These are phyloP conservation scores for Ganaspis brasiliensis DNA, from an alignment of 2,888 invertebrate genomes.

Conservation along the genomic window DNA sequence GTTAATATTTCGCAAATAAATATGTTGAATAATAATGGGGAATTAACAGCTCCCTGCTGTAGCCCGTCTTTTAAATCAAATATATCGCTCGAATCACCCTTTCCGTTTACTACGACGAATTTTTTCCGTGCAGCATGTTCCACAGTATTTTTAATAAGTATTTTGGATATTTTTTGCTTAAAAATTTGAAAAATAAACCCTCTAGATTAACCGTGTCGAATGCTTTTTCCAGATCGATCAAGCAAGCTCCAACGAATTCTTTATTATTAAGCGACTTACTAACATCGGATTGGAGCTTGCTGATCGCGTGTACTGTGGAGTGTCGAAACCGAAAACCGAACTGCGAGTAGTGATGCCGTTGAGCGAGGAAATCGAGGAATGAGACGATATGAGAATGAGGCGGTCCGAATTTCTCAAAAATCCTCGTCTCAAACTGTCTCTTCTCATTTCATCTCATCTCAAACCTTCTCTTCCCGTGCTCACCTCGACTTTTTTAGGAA, in stretches of 20 bases:
- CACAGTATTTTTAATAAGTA: not conserved
- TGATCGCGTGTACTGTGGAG: not conserved
- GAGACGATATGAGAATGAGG: too few species aligned
- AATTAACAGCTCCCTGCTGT: constrained; percentile 2
- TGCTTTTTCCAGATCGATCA: constrained; percentile 38
- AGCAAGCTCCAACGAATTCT: constrained; percentile 30
- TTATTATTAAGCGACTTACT: constrained; percentile 4
- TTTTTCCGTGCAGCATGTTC: too few species aligned
- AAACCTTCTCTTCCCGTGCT: too few species aligned
- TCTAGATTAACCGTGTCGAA: constrained; percentile 41
- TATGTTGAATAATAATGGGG: constrained; percentile 41
- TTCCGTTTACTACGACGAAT: too few species aligned
- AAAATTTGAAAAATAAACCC: not conserved
- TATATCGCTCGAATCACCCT: too few species aligned
- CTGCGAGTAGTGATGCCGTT: too few species aligned
- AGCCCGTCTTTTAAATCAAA: too few species aligned
- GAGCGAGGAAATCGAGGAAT: too few species aligned
- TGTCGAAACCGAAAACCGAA: constrained; percentile 16
- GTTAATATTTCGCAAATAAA: constrained; percentile 39
- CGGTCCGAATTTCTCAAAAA: too few species aligned
- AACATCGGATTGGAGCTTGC: constrained; percentile 15
- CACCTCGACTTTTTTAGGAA: too few species aligned
- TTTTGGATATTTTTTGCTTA: not conserved
- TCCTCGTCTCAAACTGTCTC: too few species aligned
- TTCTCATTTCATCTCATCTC: too few species aligned